Conservation (phyloP, 2,797 vertebrate species). For the Echiichthys vipera region DNA sequence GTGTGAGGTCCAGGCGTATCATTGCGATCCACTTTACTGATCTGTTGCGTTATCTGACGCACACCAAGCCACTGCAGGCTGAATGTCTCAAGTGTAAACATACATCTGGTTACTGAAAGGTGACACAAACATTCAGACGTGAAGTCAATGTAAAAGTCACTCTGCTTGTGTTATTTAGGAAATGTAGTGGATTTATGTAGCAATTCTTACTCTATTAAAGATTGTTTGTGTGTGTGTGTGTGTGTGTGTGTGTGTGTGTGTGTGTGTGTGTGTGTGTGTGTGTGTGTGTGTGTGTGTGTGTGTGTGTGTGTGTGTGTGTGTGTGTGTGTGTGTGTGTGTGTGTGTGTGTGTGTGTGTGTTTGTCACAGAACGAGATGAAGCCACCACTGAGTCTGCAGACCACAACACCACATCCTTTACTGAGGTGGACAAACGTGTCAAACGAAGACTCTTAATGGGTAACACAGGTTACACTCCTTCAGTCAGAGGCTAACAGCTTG, state of each 20-base stretch:
- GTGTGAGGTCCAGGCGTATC: slow-evolving; percentile 80
- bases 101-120: slow-evolving; percentile 36
- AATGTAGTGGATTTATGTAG: neutral
- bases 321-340: no score
- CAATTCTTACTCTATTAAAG: neutral
- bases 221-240: no score
- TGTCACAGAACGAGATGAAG: slow-evolving; percentile 89
- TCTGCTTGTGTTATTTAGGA: neutral
- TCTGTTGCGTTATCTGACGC: slow-evolving; percentile 60
- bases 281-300: no score
- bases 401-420: slow-evolving; percentile 89
- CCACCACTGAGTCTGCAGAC: slow-evolving; percentile 84
- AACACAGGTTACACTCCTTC: slow-evolving; percentile 66
- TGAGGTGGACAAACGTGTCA: slow-evolving; percentile 97
- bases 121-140: slow-evolving; percentile 33
- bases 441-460: slow-evolving; percentile 97
- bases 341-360: slow-evolving; percentile 46
- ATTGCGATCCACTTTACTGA: slow-evolving; percentile 67
- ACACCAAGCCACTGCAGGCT: slow-evolving; percentile 54
- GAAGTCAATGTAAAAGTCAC: neutral
- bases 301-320: no score
- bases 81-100: slow-evolving; percentile 64
- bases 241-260: no score
- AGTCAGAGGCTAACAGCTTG: slow-evolving; percentile 9
- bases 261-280: no score